Evolutionary conservation across 1,140 invertebrate species (phyloP), one percentile per base, ranked within the genome.

Genomic region (Agraylea sexmaculata): DNA sequence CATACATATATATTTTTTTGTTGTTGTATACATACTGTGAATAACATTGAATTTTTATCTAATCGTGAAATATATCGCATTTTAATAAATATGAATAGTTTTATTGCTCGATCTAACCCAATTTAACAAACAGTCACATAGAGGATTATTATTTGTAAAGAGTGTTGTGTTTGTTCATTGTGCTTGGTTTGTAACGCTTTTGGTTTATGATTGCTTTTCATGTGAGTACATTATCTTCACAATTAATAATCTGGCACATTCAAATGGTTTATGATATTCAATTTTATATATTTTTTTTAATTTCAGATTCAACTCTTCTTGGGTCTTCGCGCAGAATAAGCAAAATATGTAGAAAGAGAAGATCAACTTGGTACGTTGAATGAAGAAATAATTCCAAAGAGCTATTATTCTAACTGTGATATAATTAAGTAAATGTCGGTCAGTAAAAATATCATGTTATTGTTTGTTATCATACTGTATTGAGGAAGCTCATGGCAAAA

Each of bases 301-400:
- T 42, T 46, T 23, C 30, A 46, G 45, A 42, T 46, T 42, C 45
- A 37, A 38, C 45, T 22, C 35, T 46, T 42, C 40, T 36, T 38
- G 39, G 45, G 36, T 39, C 42, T 33, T 40, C 28, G 13, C 34
- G 40, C 11, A 37, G 42, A 34, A 42, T 42, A 22, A 37, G 20
- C 11, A 13, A 17, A 7, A 35, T 40, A 32, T 21, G 16, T 32
- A 20, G 18, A 19, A 18, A 20, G 15, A 19, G 21, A 27, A 30
- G 45, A 19, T 42, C 45, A 3, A 46, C 45, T 10, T 46, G 45
- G 45, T 46, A 46, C 31, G 43, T 45, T 17, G 43, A 45, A 5
- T 37, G 35, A 39, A 15, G 19, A 20, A 19, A n/a, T 32, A n/a
- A n/a, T n/a, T n/a, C n/a, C n/a, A n/a, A n/a, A n/a, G n/a, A n/a